Conservation (phyloP, 2,797 vertebrate species). For the Pipistrellus pipistrellus region DNA sequence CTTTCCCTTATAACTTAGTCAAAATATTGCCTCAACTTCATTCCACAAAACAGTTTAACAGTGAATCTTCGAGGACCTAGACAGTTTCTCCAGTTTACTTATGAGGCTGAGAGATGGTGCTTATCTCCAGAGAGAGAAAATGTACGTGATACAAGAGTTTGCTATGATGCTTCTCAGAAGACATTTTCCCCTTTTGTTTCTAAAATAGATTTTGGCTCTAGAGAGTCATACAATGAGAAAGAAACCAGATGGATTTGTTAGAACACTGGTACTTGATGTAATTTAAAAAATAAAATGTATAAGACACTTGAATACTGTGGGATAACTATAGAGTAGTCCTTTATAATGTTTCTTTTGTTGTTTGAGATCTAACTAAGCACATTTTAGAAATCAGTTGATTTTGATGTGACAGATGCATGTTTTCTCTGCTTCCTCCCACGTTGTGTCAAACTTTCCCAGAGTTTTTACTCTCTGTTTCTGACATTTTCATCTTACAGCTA, state of each 20-base stretch:
- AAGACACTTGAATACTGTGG: neutral
- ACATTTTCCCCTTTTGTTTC: neutral
- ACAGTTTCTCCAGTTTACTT: neutral
- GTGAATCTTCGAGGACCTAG: neutral
- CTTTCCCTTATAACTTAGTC: neutral
- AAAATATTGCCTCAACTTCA: conserved; percentile 51
- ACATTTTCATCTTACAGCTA: conserved; percentile 12
- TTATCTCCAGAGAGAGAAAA: conserved; percentile 10
- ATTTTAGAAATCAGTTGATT: neutral
- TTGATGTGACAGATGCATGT: neutral
- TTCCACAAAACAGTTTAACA: neutral
- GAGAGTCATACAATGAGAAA: neutral
- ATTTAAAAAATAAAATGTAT: conserved; percentile 5
- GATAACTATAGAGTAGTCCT: neutral
- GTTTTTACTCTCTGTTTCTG: conserved; percentile 11
- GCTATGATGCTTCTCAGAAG: neutral
- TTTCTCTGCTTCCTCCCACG: neutral
- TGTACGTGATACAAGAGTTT: neutral
- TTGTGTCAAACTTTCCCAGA: neutral
- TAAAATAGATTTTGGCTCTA: conserved; percentile 44
- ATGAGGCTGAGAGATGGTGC: neutral
- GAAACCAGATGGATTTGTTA: neutral
- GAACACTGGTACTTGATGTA: neutral
- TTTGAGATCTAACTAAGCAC: neutral
- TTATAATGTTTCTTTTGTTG: neutral